Evolutionary conservation across 2,888 invertebrate genomes (phyloP), one percentile per base, ranked within the genome.

Genomic region (Amaurobius ferox): DNA sequence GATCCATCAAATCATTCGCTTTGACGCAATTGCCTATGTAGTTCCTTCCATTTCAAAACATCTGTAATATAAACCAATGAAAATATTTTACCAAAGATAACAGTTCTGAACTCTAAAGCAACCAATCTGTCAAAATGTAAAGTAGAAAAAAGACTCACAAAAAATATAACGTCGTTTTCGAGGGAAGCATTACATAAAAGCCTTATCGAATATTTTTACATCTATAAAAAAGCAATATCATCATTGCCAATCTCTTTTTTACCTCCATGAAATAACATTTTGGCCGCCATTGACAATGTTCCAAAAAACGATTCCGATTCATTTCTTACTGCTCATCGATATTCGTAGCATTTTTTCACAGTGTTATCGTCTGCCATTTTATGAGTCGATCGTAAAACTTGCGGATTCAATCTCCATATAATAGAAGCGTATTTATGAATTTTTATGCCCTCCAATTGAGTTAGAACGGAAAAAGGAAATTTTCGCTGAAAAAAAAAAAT

Each of bases 241-340:
- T 11, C 23, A 55, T n/a, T 55, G 11, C 23, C 23, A 23, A 55
- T 55, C 23, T n/a, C 11, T 16, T n/a, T 23, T 55, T 55, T 6
- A 55, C 55, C 19, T 55, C 23, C 23, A n/a, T 55, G 23, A 23
- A 55, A 55, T 55, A 55, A 55, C 23, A 55, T 55, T 55, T 55
- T 55, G 44, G 23, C 23, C 23, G 5, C 6, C 19, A 3, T 55
- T 19, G 5, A 55, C 23, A 23, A 11, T 16, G 44, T 44, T 11
- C 44, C 44, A 55, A 55, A 55, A n/a, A 55, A 55, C 23, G 19
- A 55, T 55, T 55, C 23, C 19, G 23, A 55, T 55, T 23, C 19
- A 55, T 19, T 55, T 55, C 23, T 55, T 55, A 2, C 55, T 2
- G 9, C 11, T 23, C 23, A 55, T 55, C 55, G 19, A 55, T 55